phyloP scores from a whole-genome alignment of 2,888 invertebrate genomes.

The Agrochola lychnidis region DNA sequence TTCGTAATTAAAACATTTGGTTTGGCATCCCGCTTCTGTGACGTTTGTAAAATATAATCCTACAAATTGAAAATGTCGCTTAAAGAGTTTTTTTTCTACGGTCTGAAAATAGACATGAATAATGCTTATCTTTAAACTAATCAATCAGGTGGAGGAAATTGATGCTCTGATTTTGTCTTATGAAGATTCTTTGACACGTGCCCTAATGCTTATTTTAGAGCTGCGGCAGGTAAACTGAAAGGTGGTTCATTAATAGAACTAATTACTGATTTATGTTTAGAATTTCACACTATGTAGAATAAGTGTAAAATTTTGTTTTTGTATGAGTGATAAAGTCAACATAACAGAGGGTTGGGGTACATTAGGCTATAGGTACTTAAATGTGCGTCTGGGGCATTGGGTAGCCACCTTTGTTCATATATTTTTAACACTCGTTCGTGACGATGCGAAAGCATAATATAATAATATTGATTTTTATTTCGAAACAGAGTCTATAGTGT shows the following conservation, averaged over 20 bases:
- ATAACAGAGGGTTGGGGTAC: no score
- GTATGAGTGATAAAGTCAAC: background rate
- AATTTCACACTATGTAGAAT: background rate
- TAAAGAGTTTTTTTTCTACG: background rate
- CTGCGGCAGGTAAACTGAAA: background rate
- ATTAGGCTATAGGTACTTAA: background rate
- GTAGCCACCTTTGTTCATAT: background rate
- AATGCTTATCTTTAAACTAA: background rate
- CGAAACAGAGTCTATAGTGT: no score
- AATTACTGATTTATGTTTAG: background rate
- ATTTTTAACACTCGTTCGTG: background rate
- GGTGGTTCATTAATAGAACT: background rate
- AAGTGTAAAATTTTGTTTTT: background rate
- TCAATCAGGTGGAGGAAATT: background rate
- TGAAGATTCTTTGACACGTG: background rate
- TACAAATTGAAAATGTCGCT: constrained; percentile 10
- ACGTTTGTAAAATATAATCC: constrained; percentile 14
- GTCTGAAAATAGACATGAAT: background rate
- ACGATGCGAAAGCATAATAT: background rate
- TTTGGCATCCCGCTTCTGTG: constrained; percentile 27
- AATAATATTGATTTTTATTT: background rate
- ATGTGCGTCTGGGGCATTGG: background rate
- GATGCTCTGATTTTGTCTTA: no score
- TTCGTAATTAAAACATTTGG: constrained; percentile 47
- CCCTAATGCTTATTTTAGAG: background rate